Percentiles rank a stretch among this genome's conserved stretches.
Conservation (phyloP, 2,888 invertebrate species). For the Agrochola litura region DNA sequence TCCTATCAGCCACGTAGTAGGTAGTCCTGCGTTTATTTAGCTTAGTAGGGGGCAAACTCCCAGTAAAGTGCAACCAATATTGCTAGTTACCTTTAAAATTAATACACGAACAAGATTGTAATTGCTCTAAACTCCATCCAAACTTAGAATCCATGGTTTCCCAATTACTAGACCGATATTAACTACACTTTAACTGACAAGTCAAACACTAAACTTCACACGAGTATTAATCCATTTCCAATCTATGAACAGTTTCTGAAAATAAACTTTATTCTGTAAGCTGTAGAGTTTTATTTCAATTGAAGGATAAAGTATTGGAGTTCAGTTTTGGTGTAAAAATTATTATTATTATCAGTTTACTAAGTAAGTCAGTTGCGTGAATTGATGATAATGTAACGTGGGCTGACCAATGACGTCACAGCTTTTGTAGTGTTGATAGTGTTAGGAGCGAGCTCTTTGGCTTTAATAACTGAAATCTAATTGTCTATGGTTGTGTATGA, state of each 20-base stretch:
- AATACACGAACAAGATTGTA: conserved; percentile 24
- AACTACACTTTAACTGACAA: conserved; percentile 62
- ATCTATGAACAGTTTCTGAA: not conserved
- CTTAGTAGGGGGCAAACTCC: not conserved
- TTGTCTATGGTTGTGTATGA: not conserved
- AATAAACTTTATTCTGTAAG: not conserved
- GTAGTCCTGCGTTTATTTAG: not conserved
- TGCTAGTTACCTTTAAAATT: conserved; percentile 12
- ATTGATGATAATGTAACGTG: conserved; percentile 77
- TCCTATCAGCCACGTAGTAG: not conserved
- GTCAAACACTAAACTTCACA: conserved; percentile 67
- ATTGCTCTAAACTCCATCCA: conserved; percentile 32
- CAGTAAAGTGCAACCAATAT: not conserved
- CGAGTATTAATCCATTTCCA: conserved; percentile 65
- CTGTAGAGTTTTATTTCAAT: conserved; percentile 30
- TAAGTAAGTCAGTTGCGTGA: conserved; percentile 77
- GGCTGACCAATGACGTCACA: conserved; percentile 46
- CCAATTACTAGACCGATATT: conserved; percentile 61
- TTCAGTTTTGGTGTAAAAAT: conserved; percentile 68
- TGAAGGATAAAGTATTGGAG: conserved; percentile 17
- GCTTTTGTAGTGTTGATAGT: conserved; percentile 8
- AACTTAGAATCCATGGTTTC: conserved; percentile 41
- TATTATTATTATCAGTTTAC: conserved; percentile 74
- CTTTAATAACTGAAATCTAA: not conserved
- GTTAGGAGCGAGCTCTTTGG: not conserved